Evolutionary conservation across 2,113 vertebrate genomes (phyloP).

Genomic region (Catharus minimus): DNA sequence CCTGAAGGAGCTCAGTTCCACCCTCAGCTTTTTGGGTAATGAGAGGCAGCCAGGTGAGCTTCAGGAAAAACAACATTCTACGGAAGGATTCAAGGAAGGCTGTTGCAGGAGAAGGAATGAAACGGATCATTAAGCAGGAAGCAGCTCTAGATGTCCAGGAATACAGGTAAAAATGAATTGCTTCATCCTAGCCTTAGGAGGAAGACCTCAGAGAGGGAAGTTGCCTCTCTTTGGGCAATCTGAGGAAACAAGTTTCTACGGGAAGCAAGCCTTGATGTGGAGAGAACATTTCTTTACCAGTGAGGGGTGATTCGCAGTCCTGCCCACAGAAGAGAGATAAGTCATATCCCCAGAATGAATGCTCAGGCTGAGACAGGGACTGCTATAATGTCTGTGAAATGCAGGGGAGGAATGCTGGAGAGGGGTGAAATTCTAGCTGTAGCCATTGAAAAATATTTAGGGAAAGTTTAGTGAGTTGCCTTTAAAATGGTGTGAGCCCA

Average conservation of each 20-base stretch:
- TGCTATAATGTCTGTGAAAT: background rate
- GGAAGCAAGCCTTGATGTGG: background rate
- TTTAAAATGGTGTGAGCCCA: background rate
- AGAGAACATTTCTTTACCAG: background rate
- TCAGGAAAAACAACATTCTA: background rate
- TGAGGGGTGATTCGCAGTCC: fast-evolving
- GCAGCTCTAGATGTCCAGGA: background rate
- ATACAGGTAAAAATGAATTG: background rate
- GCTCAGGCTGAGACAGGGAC: background rate
- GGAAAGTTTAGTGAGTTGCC: background rate
- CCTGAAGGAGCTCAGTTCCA: background rate
- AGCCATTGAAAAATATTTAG: background rate
- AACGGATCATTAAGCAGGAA: background rate
- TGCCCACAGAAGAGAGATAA: too few species aligned
- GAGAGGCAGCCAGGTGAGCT: background rate
- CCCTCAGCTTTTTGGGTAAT: background rate
- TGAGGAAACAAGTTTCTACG: background rate
- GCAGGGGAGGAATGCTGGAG: background rate
- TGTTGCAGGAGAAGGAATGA: background rate
- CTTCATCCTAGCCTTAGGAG: background rate
- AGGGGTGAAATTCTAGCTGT: background rate
- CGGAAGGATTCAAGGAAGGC: background rate
- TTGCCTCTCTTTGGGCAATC: background rate
- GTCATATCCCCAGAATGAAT: background rate
- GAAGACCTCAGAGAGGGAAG: background rate